Conservation (phyloP, 1,140 invertebrate genomes). For the Drosophila carrolli region DNA sequence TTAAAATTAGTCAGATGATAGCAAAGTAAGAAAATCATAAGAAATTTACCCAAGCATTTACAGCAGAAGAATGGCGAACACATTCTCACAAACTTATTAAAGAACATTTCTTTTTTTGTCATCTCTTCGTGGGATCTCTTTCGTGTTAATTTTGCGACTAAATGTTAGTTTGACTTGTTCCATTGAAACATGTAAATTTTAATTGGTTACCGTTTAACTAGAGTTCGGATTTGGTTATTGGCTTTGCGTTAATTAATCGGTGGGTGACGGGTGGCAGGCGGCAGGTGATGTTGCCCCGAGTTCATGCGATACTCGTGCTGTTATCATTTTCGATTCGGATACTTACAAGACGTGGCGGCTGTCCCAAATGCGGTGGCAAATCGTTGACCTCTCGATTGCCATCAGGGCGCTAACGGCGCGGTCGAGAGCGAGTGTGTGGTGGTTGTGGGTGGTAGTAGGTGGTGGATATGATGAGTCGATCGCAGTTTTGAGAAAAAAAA, state of each 20-base stretch:
- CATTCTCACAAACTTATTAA: background rate
- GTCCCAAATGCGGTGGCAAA: slow-evolving; percentile 79
- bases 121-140: slow-evolving; percentile 3
- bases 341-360: slow-evolving; percentile 79
- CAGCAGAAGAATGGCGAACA: background rate
- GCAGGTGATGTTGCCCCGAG: slow-evolving; percentile 16
- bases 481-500: slow-evolving; percentile 71
- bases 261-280: slow-evolving; percentile 4
- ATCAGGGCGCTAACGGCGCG: slow-evolving; percentile 63
- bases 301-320: slow-evolving; percentile 70
- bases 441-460: slow-evolving; percentile 61
- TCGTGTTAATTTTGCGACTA: slow-evolving; percentile 16
- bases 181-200: slow-evolving; percentile 46
- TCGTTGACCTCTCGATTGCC: slow-evolving; percentile 81
- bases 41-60: slow-evolving; percentile 42
- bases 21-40: slow-evolving; percentile 23
- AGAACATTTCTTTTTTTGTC: background rate
- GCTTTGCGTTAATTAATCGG: slow-evolving; percentile 23
- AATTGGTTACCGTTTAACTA: slow-evolving; percentile 2
- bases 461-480: slow-evolving; percentile 80
- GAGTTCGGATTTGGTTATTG: slow-evolving; percentile 14
- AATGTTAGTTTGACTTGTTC: slow-evolving; percentile 6
- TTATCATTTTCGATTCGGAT: slow-evolving; percentile 53
- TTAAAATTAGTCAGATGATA: slow-evolving; percentile 12
- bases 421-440: slow-evolving; percentile 50